Percentiles rank a stretch among this genome's conserved stretches.
phyloP scores from a whole-genome alignment of 2,888 invertebrate species.

The Drosophila melanosoma region DNA sequence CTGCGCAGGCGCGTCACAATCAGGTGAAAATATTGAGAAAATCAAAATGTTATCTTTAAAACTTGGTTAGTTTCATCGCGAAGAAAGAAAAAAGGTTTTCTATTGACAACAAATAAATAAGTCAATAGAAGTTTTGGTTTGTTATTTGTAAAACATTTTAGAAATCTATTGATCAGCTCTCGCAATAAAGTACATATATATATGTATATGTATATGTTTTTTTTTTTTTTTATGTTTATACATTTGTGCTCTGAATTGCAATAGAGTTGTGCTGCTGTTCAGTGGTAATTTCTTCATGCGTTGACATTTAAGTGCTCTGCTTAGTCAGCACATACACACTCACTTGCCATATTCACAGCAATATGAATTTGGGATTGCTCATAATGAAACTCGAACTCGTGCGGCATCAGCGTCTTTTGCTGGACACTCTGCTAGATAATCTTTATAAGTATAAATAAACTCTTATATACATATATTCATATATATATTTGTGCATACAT shows the following conservation, averaged over 20 bases:
- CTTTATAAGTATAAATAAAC: conserved; percentile 15
- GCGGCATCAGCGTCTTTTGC: conserved; percentile 36
- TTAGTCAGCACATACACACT: not conserved
- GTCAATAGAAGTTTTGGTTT: not conserved
- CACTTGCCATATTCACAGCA: not conserved
- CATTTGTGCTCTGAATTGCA: not conserved
- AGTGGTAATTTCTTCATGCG: not conserved
- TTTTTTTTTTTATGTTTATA: not conserved
- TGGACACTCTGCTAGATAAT: conserved; percentile 13
- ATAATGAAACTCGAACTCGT: conserved; percentile 27
- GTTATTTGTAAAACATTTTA: not conserved
- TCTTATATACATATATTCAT: not conserved
- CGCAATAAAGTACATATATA: not conserved
- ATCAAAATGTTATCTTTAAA: not conserved
- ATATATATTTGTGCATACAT: not conserved
- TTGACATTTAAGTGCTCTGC: conserved; percentile 1
- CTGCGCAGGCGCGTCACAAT: conserved; percentile 22
- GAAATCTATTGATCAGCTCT: not conserved
- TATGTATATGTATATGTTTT: not conserved
- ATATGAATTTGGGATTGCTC: conserved; percentile 25
- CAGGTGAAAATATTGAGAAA: conserved; percentile 4
- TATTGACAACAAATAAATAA: not conserved
- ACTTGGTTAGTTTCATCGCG: not conserved
- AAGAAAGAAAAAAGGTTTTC: not conserved
- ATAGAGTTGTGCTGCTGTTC: not conserved